These are phyloP conservation scores for Dreissena polymorpha DNA, from an alignment of 1,140 invertebrate species.

Conservation along the genomic window DNA sequence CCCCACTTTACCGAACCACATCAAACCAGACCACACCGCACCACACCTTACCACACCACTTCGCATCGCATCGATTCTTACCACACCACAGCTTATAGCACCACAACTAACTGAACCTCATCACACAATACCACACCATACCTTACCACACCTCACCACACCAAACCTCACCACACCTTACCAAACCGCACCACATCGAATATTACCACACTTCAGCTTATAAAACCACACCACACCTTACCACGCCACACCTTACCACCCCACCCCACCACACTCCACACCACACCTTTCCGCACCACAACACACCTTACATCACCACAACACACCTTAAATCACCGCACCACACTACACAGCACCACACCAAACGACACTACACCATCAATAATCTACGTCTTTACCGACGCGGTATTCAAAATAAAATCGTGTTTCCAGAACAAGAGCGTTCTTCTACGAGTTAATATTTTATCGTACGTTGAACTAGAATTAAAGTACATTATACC, in stretches of 20 bases:
- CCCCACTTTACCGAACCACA: neutral
- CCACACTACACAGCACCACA: neutral
- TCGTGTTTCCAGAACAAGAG: no score
- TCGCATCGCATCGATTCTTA: neutral
- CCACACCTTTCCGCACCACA: neutral
- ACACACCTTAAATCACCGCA: neutral
- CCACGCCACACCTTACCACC: no score
- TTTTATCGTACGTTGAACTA: no score
- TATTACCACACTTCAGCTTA: neutral
- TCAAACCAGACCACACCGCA: neutral
- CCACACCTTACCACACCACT: neutral
- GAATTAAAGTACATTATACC: no score
- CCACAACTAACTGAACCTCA: neutral
- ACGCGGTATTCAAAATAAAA: no score
- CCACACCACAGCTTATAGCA: neutral
- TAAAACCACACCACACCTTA: neutral
- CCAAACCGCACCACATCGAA: neutral
- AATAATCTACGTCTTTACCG: no score
- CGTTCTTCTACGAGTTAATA: no score
- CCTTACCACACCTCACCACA: neutral
- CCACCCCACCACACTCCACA: neutral
- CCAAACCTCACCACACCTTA: neutral
- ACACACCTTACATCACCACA: neutral
- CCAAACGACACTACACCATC: neutral
- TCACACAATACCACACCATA: neutral